Percentiles rank a stretch among this genome's conserved stretches.
These are phyloP conservation scores for Tetranychus truncatus DNA, from an alignment of 2,888 invertebrate genomes.

Conservation along the genomic window DNA sequence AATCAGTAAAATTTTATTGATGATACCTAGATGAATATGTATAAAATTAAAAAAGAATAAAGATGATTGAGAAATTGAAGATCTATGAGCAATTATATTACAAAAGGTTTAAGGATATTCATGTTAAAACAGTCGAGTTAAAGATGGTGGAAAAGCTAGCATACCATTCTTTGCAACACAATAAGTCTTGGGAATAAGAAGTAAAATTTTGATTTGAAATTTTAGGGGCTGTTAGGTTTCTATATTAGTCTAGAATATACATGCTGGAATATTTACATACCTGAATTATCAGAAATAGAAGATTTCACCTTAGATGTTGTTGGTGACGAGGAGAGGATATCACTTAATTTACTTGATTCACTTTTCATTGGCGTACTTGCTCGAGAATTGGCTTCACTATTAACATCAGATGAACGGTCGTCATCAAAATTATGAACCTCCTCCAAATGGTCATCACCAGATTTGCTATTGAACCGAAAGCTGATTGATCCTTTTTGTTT, in stretches of 20 bases:
- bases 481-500: not conserved
- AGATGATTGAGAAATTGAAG: no score
- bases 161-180: no score
- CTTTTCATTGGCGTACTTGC: constrained; percentile 4
- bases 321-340: not conserved
- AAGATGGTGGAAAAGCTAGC: no score
- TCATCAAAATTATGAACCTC: not conserved
- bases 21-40: no score
- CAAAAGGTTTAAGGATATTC: no score
- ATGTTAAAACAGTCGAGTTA: no score
- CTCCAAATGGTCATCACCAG: constrained; percentile 4
- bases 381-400: not conserved
- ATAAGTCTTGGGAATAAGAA: no score
- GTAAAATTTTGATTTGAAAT: no score
- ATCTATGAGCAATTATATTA: no score
- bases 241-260: not conserved
- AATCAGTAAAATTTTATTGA: no score
- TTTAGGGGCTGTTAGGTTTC: not conserved
- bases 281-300: constrained; percentile 8
- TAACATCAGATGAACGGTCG: not conserved
- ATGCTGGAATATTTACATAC: not conserved
- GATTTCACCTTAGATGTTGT: not conserved
- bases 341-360: not conserved
- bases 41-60: no score
- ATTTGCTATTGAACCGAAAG: constrained; percentile 2